A percentile compares a stretch with the other conserved stretches of the same genome.
These are phyloP conservation scores for Himalopsyche kuldschensis DNA, from an alignment of 2,888 invertebrate species.

Conservation along the genomic window DNA sequence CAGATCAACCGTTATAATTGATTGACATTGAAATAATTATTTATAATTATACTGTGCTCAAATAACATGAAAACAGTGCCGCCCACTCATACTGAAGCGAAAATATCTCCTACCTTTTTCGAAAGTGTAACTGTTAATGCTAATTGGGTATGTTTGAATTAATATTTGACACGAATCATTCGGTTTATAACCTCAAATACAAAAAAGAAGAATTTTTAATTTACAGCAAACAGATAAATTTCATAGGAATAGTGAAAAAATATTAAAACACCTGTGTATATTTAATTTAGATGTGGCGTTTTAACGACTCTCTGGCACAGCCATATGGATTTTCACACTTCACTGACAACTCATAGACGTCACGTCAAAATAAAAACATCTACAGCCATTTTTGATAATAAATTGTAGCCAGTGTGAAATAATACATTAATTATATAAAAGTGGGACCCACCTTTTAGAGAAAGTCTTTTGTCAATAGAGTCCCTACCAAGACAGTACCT, in stretches of 20 bases:
- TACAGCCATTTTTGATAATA: slow-evolving; percentile 21
- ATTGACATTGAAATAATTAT: no score
- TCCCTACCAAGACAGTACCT: no score
- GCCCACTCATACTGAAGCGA: no score
- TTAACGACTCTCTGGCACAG: background rate
- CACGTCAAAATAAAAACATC: slow-evolving; percentile 40
- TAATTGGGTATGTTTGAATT: background rate
- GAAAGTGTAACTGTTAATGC: background rate
- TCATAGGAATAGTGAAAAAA: background rate
- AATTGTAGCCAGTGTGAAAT: background rate
- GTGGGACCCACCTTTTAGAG: no score
- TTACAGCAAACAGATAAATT: background rate
- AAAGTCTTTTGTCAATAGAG: no score
- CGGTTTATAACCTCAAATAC: background rate
- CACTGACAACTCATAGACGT: slow-evolving; percentile 22
- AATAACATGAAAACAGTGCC: no score
- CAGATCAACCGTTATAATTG: no score
- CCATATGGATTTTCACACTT: background rate
- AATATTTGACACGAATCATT: background rate
- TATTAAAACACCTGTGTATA: background rate
- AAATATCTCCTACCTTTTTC: no score
- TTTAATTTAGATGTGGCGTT: background rate
- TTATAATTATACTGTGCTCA: no score
- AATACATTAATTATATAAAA: no score
- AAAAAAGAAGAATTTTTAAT: background rate